These are phyloP conservation scores for Hydrolagus affinis DNA, from an alignment of 2,113 vertebrate genomes.

Conservation along the genomic window DNA sequence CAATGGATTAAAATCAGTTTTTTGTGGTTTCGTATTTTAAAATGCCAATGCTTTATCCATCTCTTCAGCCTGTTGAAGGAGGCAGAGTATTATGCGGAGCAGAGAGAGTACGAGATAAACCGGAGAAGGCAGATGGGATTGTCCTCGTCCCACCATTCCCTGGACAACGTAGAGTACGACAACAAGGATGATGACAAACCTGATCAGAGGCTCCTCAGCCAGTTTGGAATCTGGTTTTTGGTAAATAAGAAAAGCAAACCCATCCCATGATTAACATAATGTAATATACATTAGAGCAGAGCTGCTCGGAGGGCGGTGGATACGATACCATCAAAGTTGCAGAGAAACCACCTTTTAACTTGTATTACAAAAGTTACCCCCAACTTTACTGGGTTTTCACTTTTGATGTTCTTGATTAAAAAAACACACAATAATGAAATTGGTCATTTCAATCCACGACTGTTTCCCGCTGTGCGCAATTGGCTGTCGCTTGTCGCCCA, in stretches of 20 bases:
- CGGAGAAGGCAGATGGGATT: constrained; percentile 88
- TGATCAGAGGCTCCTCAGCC: constrained; percentile 91
- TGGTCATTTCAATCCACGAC: too few relatives aligned
- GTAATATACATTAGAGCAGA: neutral
- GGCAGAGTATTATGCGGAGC: constrained; percentile 93
- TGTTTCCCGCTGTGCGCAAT: too few relatives aligned
- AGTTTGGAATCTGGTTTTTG: constrained; percentile 98
- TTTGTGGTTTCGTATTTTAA: neutral
- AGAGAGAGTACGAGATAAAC: constrained; percentile 86
- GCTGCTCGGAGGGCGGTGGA: too few relatives aligned
- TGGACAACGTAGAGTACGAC: constrained; percentile 94
- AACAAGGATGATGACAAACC: constrained; percentile 98
- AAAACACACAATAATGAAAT: too few relatives aligned
- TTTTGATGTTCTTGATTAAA: too few relatives aligned
- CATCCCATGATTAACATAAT: neutral
- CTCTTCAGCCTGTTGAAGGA: constrained; percentile 82
- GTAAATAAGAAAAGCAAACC: constrained; percentile 49
- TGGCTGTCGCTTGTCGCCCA: too few relatives aligned
- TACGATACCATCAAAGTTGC: neutral
- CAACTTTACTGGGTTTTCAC: too few relatives aligned
- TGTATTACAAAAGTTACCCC: too few relatives aligned
- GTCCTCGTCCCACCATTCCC: constrained; percentile 87
- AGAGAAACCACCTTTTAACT: too few relatives aligned
- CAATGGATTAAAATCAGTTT: too few relatives aligned
- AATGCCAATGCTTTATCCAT: neutral